Percentiles rank a stretch among this genome's conserved stretches.
These are phyloP conservation scores for Desmophyllum pertusum DNA, from an alignment of 92 coral and sea anemone genomes.

Conservation along the genomic window DNA sequence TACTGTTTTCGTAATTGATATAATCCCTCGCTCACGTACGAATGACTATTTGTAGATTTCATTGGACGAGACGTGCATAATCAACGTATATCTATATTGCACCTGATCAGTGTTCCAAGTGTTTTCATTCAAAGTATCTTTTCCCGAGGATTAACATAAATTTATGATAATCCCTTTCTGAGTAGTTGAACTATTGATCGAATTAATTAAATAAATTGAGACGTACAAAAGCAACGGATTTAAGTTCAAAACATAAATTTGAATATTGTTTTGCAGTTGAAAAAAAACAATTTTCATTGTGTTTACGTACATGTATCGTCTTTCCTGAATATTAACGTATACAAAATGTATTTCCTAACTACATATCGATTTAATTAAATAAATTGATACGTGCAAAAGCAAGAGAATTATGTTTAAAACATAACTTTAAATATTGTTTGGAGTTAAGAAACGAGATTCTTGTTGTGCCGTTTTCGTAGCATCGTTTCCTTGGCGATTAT, in stretches of 20 bases:
- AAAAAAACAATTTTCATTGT: background rate
- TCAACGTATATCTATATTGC: background rate
- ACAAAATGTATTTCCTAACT: background rate
- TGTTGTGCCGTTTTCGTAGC: no score
- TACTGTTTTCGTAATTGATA: no score
- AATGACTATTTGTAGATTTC: background rate
- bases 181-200: background rate
- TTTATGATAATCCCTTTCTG: background rate
- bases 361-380: background rate
- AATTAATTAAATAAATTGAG: background rate
- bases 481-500: no score
- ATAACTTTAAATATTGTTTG: background rate
- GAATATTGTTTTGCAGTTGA: background rate
- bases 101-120: background rate
- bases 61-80: background rate
- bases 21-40: no score
- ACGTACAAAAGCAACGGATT: background rate
- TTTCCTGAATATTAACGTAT: background rate
- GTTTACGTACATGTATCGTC: background rate
- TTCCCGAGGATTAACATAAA: background rate
- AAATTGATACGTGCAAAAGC: background rate
- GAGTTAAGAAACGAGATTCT: background rate
- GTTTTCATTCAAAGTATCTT: background rate
- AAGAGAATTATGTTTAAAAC: background rate
- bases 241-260: no score